Evolutionary conservation across 2,888 invertebrate genomes (phyloP).

Genomic region (Euproctis similis): DNA sequence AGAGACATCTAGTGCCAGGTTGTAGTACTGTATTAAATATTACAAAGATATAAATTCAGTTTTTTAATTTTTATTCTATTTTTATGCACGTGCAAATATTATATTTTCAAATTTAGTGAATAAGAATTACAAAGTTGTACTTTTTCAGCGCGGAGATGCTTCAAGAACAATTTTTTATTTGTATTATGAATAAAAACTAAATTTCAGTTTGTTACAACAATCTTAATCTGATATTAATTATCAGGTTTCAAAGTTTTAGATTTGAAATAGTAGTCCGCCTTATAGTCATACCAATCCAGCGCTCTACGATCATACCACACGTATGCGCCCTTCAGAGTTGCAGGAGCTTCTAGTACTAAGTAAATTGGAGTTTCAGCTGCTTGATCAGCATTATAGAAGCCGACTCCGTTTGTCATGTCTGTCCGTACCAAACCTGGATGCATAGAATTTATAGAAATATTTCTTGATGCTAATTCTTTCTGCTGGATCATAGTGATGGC

Average conservation of each 20-base stretch:
- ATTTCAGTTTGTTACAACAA: no score
- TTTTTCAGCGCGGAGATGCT: no score
- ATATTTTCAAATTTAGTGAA: no score
- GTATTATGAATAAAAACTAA: no score
- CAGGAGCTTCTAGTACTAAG: conserved; percentile 67
- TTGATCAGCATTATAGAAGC: conserved; percentile 69
- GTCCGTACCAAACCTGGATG: conserved; percentile 86
- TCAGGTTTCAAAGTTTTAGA: neutral
- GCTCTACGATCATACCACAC: conserved; percentile 77
- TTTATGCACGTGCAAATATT: no score
- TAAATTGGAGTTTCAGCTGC: conserved; percentile 74
- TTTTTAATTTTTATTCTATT: no score
- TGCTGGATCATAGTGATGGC: conserved; percentile 82
- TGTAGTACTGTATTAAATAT: no score
- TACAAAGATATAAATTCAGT: no score
- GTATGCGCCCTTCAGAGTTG: conserved; percentile 75
- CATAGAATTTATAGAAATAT: conserved; percentile 77
- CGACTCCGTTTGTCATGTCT: conserved; percentile 82
- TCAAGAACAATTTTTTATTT: no score
- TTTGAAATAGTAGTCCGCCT: conserved; percentile 3
- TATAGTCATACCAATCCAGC: conserved; percentile 72
- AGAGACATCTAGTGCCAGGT: no score
- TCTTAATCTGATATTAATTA: no score
- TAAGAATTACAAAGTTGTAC: no score
- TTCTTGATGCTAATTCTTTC: conserved; percentile 67